Evolutionary conservation across 2,888 invertebrate species (phyloP), one percentile per base, ranked within the genome.

Genomic region (Tineola bisselliella): DNA sequence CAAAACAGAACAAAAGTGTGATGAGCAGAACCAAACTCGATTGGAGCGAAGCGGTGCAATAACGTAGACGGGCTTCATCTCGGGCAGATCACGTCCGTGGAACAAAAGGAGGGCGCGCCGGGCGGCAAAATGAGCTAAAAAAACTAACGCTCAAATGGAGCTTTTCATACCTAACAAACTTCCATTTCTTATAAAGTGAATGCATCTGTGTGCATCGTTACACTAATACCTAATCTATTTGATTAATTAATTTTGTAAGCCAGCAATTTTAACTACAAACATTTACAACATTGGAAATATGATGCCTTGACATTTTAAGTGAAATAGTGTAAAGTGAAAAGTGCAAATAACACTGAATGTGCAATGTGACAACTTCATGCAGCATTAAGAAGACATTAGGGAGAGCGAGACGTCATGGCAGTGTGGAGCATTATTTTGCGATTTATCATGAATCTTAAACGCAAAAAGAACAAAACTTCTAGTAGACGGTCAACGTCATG

Each of bases 341-440:
- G 70, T 70, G 71, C 72, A 73, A 69, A 73, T 69, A 69, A 68
- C 68, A 71, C 70, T 73, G 76, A 80, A 79, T 77, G 76, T 79
- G 78, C 79, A 79, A 77, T 77, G 81, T 81, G 79, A 82, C 81
- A 84, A 79, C 77, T 80, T 76, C 76, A 78, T 80, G 76, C 78
- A 75, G 81, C 83, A 84, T 86, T 83, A 86, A 80, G 81, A 84
- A 84, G 77, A 79, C 81, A 84, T 84, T 84, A 83, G 77, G 77
- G 71, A 72, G 75, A 71, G 70, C 69, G 72, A 71, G 72, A 68
- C 72, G 65, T 65, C 69, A 52, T 67, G 72, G 70, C 71, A 70
- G 73, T 73, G 76, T 25, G 76, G 76, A 73, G 74, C 77, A 80
- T 81, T 83, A 82, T 82, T 79, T 72, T 67, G 69, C 74, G 70